A percentile compares a stretch with the other conserved stretches of the same genome.
Conservation (phyloP, 2,888 invertebrate genomes). For the Drosophila prolongata region DNA sequence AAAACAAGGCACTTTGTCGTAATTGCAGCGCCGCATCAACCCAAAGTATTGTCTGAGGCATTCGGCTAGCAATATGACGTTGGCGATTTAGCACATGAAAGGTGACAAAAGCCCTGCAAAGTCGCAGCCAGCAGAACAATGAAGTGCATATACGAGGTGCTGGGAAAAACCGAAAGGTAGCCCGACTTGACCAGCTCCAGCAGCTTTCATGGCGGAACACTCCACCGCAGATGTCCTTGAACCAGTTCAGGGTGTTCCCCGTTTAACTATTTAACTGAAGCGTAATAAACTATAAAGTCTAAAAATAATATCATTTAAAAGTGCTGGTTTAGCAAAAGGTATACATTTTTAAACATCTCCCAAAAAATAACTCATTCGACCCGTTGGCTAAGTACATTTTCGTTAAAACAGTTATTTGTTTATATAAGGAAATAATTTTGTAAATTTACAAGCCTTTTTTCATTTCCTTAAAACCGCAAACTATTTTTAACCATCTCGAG, state of each 20-base stretch:
- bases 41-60: slow-evolving; percentile 17
- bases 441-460: no score
- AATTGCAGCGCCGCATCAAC: slow-evolving; percentile 10
- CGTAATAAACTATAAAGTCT: not conserved
- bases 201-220: slow-evolving; percentile 21
- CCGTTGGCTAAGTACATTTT: slow-evolving; percentile 1
- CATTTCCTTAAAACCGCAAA: no score
- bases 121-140: slow-evolving; percentile 29
- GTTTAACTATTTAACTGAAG: not conserved
- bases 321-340: no score
- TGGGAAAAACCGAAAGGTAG: slow-evolving; percentile 11
- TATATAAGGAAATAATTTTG: no score
- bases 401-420: not conserved
- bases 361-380: slow-evolving; percentile 11
- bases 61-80: slow-evolving; percentile 7
- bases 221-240: slow-evolving; percentile 31
- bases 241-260: slow-evolving; percentile 26
- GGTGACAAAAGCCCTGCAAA: slow-evolving; percentile 34
- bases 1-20: slow-evolving; percentile 22
- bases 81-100: slow-evolving; percentile 42
- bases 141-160: slow-evolving; percentile 29
- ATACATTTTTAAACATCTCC: not conserved
- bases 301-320: not conserved
- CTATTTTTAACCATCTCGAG: not conserved
- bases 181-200: slow-evolving; percentile 2